phyloP scores from a whole-genome alignment of 2,797 vertebrate species.

The Orestias chungarensis region DNA sequence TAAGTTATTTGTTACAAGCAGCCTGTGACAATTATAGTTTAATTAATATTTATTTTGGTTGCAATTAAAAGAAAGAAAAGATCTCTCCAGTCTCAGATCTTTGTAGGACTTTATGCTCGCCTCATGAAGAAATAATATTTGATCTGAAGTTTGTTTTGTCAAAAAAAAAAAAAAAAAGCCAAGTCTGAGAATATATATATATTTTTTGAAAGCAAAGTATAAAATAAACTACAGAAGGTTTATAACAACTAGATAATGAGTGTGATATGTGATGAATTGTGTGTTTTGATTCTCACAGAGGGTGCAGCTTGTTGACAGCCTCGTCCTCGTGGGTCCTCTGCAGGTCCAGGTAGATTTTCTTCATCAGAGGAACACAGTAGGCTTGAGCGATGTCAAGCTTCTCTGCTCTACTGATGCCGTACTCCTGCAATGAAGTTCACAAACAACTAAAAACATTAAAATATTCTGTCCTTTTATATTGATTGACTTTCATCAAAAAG shows the following conservation, averaged over 20 bases:
- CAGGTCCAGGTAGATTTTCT: slow-evolving; percentile 94
- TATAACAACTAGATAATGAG: neutral
- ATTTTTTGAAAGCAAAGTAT: neutral
- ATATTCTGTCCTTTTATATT: neutral
- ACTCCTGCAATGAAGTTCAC: slow-evolving; percentile 81
- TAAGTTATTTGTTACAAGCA: too few species aligned
- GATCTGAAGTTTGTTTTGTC: too few species aligned
- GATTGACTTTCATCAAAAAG: neutral
- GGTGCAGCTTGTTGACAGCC: slow-evolving; percentile 98
- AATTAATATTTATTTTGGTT: neutral
- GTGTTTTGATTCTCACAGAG: slow-evolving; percentile 84
- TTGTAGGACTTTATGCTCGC: too few species aligned
- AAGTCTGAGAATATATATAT: neutral
- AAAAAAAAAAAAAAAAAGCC: neutral
- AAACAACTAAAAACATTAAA: neutral
- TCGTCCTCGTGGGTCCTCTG: slow-evolving; percentile 98
- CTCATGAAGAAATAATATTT: too few species aligned
- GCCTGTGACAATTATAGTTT: too few species aligned
- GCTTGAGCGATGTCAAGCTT: slow-evolving; percentile 96
- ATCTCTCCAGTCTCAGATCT: too few species aligned
- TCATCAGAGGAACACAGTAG: slow-evolving; percentile 95
- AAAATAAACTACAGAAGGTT: neutral
- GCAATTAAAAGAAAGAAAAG: neutral
- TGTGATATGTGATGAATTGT: neutral
- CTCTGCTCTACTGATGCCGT: slow-evolving; percentile 93